These are phyloP conservation scores for Petrophora chlorosata DNA, from an alignment of 2,888 invertebrate species.

Conservation along the genomic window DNA sequence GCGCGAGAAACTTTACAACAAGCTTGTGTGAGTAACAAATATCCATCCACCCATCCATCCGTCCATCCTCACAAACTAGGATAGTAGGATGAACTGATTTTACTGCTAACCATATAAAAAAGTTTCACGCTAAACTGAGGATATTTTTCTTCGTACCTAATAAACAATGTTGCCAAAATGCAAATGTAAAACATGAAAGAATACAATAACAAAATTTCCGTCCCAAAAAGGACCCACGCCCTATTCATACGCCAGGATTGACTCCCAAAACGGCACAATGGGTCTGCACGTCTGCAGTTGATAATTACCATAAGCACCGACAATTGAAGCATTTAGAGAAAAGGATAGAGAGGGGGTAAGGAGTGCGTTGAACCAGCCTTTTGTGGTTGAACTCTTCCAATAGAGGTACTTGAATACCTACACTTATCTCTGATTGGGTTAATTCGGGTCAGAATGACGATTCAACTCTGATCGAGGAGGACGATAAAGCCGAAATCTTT, in stretches of 20 bases:
- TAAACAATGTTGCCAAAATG: background rate
- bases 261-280: slow-evolving; percentile 20
- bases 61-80: too few relatives aligned
- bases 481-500: too few relatives aligned
- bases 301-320: slow-evolving; percentile 18
- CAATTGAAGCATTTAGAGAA: slow-evolving; percentile 16
- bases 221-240: slow-evolving; percentile 1
- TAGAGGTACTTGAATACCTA: background rate
- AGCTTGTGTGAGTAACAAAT: too few relatives aligned
- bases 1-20: too few relatives aligned
- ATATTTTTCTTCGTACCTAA: background rate
- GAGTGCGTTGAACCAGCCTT: slow-evolving; percentile 16
- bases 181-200: slow-evolving; percentile 1
- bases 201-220: slow-evolving; percentile 4
- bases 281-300: background rate
- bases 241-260: slow-evolving; percentile 4
- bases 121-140: too few relatives aligned
- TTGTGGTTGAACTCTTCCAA: slow-evolving; percentile 1
- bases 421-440: slow-evolving; percentile 13
- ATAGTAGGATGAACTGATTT: too few relatives aligned
- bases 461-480: too few relatives aligned
- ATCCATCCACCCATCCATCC: too few relatives aligned
- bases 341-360: background rate
- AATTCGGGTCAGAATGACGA: slow-evolving; percentile 6
- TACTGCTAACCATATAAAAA: too few relatives aligned